Conservation (phyloP, 1,140 invertebrate species). For the Panagrolaimus sp. region DNA sequence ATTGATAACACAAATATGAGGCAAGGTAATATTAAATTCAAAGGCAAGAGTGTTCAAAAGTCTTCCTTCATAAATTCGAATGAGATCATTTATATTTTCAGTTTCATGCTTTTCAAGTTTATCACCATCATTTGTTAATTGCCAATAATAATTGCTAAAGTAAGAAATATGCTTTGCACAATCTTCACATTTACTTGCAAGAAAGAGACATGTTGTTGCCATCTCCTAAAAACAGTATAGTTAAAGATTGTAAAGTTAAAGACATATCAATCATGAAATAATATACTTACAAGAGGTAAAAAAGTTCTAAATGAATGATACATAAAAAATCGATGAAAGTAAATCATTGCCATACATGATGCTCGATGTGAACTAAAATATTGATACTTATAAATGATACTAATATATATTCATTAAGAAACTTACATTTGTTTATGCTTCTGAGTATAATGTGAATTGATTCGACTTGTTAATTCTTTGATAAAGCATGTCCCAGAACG, state of each 20-base stretch:
- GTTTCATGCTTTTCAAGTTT: neutral
- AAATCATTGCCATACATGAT: neutral
- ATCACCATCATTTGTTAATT: neutral
- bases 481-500: neutral
- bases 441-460: neutral
- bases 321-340: constrained; percentile 14
- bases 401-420: neutral
- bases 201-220: neutral
- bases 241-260: too few relatives aligned
- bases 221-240: neutral
- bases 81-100: neutral
- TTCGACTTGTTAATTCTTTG: neutral
- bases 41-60: neutral
- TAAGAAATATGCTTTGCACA: neutral
- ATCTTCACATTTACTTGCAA: neutral
- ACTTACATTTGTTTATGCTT: neutral
- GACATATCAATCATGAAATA: too few relatives aligned
- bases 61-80: neutral
- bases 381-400: too few relatives aligned
- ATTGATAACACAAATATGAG: neutral
- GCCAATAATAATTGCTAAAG: neutral
- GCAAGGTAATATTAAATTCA: neutral
- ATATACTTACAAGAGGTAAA: neutral
- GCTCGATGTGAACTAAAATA: neutral
- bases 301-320: constrained; percentile 12